Evolutionary conservation across 2,113 vertebrate species (phyloP).

Genomic region (Rhynchomys soricoides): DNA sequence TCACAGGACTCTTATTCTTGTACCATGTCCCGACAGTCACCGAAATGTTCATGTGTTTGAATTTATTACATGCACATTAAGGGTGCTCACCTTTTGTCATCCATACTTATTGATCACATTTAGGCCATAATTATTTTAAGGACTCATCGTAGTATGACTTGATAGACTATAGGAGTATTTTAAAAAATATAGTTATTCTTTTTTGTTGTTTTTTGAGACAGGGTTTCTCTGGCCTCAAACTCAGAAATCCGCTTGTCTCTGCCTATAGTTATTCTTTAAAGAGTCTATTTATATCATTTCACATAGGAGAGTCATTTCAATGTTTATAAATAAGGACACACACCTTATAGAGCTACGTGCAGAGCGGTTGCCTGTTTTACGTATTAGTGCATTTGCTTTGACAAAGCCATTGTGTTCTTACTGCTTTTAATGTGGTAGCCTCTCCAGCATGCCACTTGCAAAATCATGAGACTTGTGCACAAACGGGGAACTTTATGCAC

Average conservation of each 20-base stretch:
- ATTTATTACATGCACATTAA: neutral
- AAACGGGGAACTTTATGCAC: neutral
- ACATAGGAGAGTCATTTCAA: conserved; percentile 9
- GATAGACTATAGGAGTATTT: neutral
- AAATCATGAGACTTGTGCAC: neutral
- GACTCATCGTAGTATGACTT: neutral
- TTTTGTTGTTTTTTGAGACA: too few relatives aligned
- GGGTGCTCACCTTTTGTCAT: conserved; percentile 15
- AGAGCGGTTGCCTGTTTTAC: neutral
- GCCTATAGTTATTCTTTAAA: conserved; percentile 32
- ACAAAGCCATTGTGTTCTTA: neutral
- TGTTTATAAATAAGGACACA: conserved; percentile 31
- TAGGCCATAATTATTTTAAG: neutral
- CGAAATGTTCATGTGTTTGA: neutral
- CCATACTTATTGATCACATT: conserved; percentile 35
- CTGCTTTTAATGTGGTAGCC: neutral
- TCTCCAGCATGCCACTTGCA: neutral
- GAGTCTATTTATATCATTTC: conserved; percentile 43
- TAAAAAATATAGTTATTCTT: conserved; percentile 16
- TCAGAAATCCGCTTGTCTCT: too few relatives aligned
- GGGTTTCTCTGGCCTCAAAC: too few relatives aligned
- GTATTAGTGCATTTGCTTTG: neutral
- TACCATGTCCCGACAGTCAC: neutral
- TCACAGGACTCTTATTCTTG: neutral
- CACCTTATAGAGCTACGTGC: conserved; percentile 18